Evolutionary conservation across 2,113 vertebrate species (phyloP), one percentile per base, ranked within the genome.

Genomic region (Gopherus flavomarginatus): DNA sequence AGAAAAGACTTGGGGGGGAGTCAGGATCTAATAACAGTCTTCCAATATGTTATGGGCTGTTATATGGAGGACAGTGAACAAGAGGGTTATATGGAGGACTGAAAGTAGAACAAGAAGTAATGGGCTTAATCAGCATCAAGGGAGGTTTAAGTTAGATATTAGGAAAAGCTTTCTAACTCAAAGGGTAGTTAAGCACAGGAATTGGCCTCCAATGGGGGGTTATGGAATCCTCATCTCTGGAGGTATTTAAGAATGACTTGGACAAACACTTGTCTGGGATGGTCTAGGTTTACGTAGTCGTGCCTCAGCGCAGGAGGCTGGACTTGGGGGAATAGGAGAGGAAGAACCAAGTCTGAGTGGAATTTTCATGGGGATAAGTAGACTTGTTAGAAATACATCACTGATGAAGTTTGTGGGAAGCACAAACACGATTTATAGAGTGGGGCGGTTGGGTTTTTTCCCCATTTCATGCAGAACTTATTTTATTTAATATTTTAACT

Each of bases 341-440:
- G 26, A n/a, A 54, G 26, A 7, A 2, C 2, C 42, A 75, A 57
- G 26, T 21, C 52, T 24, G 42, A 1, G 0, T 42, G 29, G 53
- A 91, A 49, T 44, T 27, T 27, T 42, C 17, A 0, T 0, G 17
- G 5, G 59, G 54, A 5, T 21, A 1, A 89, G n/a, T 35, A 56
- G 65, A 87, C 80, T 49, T 38, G 29, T 75, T 59, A 49, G 89
- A 29, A 81, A 19, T 26, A 9, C 29, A 1, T 4, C 29, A 81
- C 7, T 38, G 52, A 16, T 69, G 9, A 11, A 72, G 35, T 77
- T 90, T 91, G 53, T n/a, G 75, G 52, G 29, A 52, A n/a, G 7
- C 78, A 11, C 38, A 49, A 80, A 72, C 5, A 1, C 29, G 75
- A 96, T 91, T 94, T 87, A 8, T 80, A 79, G 6, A 50, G 44